phyloP scores from a whole-genome alignment of 2,888 invertebrate species.

The Druceiella hillmani region DNA sequence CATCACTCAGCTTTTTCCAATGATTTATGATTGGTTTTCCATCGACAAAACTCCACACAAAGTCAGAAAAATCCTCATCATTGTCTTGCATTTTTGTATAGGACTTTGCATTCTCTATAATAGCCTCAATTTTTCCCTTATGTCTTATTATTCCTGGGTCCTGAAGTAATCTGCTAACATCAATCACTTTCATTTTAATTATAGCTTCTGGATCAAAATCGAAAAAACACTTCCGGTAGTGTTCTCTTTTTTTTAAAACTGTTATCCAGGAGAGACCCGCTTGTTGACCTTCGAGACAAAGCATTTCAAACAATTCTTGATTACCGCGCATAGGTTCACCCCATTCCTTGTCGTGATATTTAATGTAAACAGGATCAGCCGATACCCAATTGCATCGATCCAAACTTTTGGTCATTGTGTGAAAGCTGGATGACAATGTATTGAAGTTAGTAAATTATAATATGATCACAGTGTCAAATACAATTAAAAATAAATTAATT shows the following conservation, averaged over 20 bases:
- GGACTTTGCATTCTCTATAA: slow-evolving; percentile 37
- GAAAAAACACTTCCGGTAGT: slow-evolving; percentile 32
- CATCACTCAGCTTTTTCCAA: slow-evolving; percentile 31
- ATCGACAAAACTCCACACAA: slow-evolving; percentile 39
- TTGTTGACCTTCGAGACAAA: slow-evolving; percentile 46
- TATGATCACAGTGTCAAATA: too few species aligned
- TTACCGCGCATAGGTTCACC: slow-evolving; percentile 34
- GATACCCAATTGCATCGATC: slow-evolving; percentile 37
- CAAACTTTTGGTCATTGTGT: too few species aligned
- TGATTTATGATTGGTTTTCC: slow-evolving; percentile 33
- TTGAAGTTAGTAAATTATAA: too few species aligned
- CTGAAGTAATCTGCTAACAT: slow-evolving; percentile 28
- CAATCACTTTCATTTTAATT: slow-evolving; percentile 27
- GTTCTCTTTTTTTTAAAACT: slow-evolving; percentile 38
- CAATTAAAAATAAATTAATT: too few species aligned
- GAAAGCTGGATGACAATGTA: too few species aligned
- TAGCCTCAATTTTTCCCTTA: slow-evolving; percentile 37
- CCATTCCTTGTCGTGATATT: slow-evolving; percentile 45
- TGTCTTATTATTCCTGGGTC: slow-evolving; percentile 35
- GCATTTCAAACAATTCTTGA: slow-evolving; percentile 37
- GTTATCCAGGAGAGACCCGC: slow-evolving; percentile 44
- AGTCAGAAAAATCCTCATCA: slow-evolving; percentile 34
- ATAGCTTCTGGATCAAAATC: slow-evolving; percentile 36
- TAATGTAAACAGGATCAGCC: slow-evolving; percentile 35
- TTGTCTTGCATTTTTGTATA: slow-evolving; percentile 34